Percentiles rank a stretch among this genome's conserved stretches.
phyloP scores from a whole-genome alignment of 2,797 vertebrate genomes.

The Coccyzus lansbergi region DNA sequence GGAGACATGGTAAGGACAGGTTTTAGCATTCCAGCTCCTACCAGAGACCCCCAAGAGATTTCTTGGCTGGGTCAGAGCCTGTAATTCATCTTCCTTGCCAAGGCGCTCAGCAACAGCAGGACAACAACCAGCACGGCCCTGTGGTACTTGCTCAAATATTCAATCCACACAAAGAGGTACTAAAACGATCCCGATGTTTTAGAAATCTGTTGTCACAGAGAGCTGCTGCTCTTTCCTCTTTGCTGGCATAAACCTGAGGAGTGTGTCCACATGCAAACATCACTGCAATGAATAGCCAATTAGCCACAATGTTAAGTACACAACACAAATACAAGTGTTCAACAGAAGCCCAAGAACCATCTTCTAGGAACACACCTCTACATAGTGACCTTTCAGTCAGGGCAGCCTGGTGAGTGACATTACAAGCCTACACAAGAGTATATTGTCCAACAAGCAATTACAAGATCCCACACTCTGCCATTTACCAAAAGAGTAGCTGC shows the following conservation, averaged over 20 bases:
- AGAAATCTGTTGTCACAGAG: neutral
- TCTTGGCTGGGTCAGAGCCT: neutral
- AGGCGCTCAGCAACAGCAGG: neutral
- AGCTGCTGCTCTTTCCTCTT: neutral
- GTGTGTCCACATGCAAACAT: neutral
- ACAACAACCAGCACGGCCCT: fast-evolving
- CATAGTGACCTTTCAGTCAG: fast-evolving
- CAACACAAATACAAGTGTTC: neutral
- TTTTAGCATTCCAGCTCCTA: neutral
- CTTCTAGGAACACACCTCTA: neutral
- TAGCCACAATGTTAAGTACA: neutral
- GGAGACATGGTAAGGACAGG: neutral
- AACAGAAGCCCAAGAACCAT: neutral
- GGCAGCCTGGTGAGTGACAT: neutral
- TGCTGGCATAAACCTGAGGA: neutral
- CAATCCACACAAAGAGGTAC: neutral
- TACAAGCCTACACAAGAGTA: fast-evolving
- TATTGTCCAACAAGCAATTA: neutral
- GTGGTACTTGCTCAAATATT: neutral
- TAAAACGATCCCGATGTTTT: neutral
- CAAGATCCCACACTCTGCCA: neutral
- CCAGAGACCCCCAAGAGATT: neutral
- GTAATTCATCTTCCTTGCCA: neutral
- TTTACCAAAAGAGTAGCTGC: neutral
- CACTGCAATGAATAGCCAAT: neutral